Evolutionary conservation across 2,113 vertebrate species (phyloP).

Genomic region (Trematomus loennbergii): DNA sequence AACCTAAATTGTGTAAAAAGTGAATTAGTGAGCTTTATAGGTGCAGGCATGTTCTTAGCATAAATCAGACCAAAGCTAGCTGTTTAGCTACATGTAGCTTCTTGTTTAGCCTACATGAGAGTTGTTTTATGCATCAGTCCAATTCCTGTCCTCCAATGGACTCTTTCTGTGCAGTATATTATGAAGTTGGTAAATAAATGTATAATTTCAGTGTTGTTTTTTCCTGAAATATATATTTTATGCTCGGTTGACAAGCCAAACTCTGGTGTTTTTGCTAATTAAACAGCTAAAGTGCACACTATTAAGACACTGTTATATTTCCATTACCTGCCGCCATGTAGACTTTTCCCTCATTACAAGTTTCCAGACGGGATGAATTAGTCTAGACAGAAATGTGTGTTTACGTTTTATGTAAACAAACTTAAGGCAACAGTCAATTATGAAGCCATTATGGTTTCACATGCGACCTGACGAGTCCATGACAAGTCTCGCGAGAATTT

Average conservation of each 20-base stretch:
- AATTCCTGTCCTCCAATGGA: neutral
- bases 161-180: neutral
- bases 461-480: accelerated
- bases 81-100: neutral
- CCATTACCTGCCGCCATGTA: neutral
- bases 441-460: neutral
- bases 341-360: neutral
- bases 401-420: slow-evolving; percentile 35
- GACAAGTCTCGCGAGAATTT: slow-evolving; percentile 11
- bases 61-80: neutral
- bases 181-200: neutral
- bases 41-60: too few relatives aligned
- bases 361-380: slow-evolving; percentile 8
- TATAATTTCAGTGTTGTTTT: neutral
- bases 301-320: neutral
- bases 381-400: slow-evolving; percentile 36
- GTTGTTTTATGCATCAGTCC: neutral
- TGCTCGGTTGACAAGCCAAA: neutral
- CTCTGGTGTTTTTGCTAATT: neutral
- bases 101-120: neutral
- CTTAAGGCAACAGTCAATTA: slow-evolving; percentile 41
- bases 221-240: neutral
- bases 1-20: too few relatives aligned
- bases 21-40: too few relatives aligned
- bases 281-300: neutral